Percentiles rank a stretch among this genome's conserved stretches.
Conservation (phyloP, 1,140 invertebrate species). For the Bombyx mori region ASM3026992v2 NC_085131.1:8493501-8494000, state of each 20-base stretch:
- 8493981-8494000: background rate
- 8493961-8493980: background rate
- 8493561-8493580: background rate
- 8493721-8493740: conserved; percentile 77
- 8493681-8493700: conserved; percentile 79
- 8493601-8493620: conserved; percentile 76
- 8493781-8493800: too few relatives aligned
- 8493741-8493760: background rate
- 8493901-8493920: too few relatives aligned
- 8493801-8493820: too few relatives aligned
- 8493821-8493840: too few relatives aligned
- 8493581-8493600: background rate
- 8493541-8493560: background rate
- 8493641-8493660: conserved; percentile 71
- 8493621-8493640: conserved; percentile 73
- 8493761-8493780: too few relatives aligned
- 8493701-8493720: conserved; percentile 72
- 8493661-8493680: conserved; percentile 76
- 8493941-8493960: too few relatives aligned
- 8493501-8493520: conserved; percentile 82
- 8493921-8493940: too few relatives aligned
- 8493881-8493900: too few relatives aligned
- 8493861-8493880: too few relatives aligned
- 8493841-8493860: too few relatives aligned
- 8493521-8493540: conserved; percentile 39